Base-by-base conservation (phyloP, 2,888 invertebrate species). In the Fragum fragum region DNA sequence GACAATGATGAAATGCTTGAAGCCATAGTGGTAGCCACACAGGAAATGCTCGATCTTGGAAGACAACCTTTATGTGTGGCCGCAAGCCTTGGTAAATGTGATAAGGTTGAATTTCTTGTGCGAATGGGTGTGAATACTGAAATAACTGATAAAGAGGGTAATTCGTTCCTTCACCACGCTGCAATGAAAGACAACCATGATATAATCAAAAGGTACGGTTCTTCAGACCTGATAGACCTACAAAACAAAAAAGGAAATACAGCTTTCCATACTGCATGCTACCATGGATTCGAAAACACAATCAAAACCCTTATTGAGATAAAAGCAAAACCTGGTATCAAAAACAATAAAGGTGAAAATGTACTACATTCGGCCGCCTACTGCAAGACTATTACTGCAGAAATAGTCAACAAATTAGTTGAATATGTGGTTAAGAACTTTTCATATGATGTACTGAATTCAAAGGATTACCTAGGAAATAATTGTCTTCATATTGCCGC, bases 401-500 rank as follows among this genome's bases (percentile, higher is more conserved):
- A 76, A 83, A 73, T 88, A 9, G 89, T 91, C 9, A 74, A 84
- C 18, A 71, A 59, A 29, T 72, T 93, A 7, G 87, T 93, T 26
- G 88, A 90, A 16, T 87, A 89, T 59, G 89, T 91, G 61, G 90
- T 93, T 66, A 92, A 91, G 74, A 87, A 89, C 0, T 91, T 90
- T 77, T 89, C 90, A 39, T 93, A 92, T 92, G 91, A 92, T 21
- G 87, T 91, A 74, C 86, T 93, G 2, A 90, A 93, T 76, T 88
- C 87, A 7, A 81, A 72, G 36, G 92, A 94, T 71, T 80, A 83
- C 21, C 80, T 72, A 89, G 91, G 92, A 7, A 92, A 92, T 83
- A 93, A 91, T 66, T 91, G 92, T 1, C 86, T 94, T 9, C 93
- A 93, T 69, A 78, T 92, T 29, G 93, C 93, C 7, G 93, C 92